Percentiles rank a stretch among this genome's conserved stretches.
Conservation (phyloP, 2,888 invertebrate species). For the Trachelus stipa region DNA sequence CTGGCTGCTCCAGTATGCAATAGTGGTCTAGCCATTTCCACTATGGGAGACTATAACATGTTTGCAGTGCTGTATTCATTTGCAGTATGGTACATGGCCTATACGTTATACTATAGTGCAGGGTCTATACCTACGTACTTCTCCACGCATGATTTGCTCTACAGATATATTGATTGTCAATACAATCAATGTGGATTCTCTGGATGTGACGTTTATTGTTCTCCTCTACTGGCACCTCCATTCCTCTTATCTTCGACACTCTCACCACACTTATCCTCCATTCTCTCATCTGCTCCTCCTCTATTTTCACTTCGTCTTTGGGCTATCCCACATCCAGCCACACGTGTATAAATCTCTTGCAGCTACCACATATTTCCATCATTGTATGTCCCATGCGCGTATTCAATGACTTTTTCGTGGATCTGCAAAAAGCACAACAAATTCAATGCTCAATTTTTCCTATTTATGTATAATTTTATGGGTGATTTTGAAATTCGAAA, state of each 20-base stretch:
- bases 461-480: background rate
- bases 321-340: background rate
- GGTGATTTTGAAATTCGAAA: background rate
- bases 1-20: background rate
- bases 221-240: background rate
- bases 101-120: background rate
- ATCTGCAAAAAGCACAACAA: background rate
- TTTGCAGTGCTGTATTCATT: background rate
- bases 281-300: conserved; percentile 7
- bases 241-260: conserved; percentile 14
- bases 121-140: background rate
- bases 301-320: background rate
- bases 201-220: conserved; percentile 20
- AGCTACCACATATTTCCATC: background rate
- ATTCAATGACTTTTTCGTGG: background rate
- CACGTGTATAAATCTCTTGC: background rate
- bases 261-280: conserved; percentile 10
- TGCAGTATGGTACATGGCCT: background rate
- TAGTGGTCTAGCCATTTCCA: too few species aligned
- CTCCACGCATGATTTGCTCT: background rate
- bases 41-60: too few species aligned
- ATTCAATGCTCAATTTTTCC: background rate
- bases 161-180: conserved; percentile 15
- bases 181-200: conserved; percentile 8
- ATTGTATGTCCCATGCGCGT: background rate